phyloP scores from a whole-genome alignment of 2,113 vertebrate species.

The Oncorhynchus keta region DNA sequence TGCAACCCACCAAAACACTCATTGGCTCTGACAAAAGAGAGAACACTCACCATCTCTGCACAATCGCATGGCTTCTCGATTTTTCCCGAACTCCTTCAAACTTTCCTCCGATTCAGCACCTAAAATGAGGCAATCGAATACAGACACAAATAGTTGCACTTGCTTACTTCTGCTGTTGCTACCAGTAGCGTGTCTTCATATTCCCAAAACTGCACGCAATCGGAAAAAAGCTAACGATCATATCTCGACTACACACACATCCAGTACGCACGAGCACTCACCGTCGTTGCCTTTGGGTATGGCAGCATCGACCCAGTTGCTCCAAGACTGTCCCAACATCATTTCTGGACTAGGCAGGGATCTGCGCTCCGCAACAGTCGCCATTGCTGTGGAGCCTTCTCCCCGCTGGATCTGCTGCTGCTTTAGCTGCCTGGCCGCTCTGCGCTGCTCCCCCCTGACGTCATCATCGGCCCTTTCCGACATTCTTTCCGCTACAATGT shows the following conservation, averaged over 20 bases:
- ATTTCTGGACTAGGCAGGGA: conserved; percentile 93
- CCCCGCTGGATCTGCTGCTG: conserved; percentile 80
- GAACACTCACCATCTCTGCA: conserved; percentile 94
- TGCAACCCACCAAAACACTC: conserved; percentile 69
- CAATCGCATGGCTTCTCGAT: conserved; percentile 97
- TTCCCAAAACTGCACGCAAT: conserved; percentile 74
- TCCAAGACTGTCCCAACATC: conserved; percentile 95
- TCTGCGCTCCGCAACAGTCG: conserved; percentile 92
- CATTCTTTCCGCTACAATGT: conserved; percentile 98
- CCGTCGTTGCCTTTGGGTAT: conserved; percentile 93
- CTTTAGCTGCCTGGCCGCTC: conserved; percentile 83
- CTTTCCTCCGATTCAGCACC: conserved; percentile 94
- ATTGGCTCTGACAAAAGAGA: conserved; percentile 54
- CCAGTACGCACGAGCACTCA: conserved; percentile 73
- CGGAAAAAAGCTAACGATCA: conserved; percentile 66
- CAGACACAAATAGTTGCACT: conserved; percentile 77
- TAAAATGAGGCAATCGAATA: conserved; percentile 67
- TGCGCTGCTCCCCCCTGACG: conserved; percentile 95
- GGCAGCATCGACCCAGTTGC: conserved; percentile 90
- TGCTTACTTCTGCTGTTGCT: conserved; percentile 70
- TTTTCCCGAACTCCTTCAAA: conserved; percentile 96
- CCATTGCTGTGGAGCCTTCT: conserved; percentile 89
- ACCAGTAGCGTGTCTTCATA: conserved; percentile 72
- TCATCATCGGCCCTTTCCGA: conserved; percentile 97
- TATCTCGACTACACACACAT: conserved; percentile 51